These are phyloP conservation scores for Odocoileus hemionus DNA, from an alignment of 2,113 vertebrate species.

Conservation along the genomic window DNA sequence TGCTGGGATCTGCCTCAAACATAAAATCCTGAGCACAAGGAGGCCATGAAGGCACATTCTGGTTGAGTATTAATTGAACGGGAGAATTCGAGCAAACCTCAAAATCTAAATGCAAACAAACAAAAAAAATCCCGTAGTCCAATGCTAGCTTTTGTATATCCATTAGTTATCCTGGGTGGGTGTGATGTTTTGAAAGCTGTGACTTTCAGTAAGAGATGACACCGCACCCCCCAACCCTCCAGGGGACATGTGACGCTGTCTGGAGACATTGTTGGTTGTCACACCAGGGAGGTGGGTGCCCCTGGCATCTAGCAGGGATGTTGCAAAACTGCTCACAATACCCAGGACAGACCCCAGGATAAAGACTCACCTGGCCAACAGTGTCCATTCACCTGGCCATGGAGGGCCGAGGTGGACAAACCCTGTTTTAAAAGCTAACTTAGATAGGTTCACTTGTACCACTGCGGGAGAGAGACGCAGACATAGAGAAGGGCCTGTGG, in stretches of 20 bases:
- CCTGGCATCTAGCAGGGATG: neutral
- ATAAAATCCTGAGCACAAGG: neutral
- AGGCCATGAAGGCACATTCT: no score
- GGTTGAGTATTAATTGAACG: neutral
- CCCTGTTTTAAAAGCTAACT: neutral
- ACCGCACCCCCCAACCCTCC: no score
- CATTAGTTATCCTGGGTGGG: neutral
- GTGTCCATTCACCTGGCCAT: neutral
- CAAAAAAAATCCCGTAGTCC: neutral
- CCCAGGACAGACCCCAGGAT: rapidly evolving
- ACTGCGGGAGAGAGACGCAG: rapidly evolving
- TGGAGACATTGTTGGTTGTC: neutral
- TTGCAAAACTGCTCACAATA: neutral
- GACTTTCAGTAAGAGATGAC: neutral
- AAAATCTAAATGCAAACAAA: neutral
- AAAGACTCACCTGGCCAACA: neutral
- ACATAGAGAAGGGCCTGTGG: rapidly evolving
- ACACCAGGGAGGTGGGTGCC: neutral
- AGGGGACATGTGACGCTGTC: neutral
- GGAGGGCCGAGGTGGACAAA: neutral
- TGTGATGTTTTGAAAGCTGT: neutral
- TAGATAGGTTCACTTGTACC: neutral
- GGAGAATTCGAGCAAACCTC: neutral
- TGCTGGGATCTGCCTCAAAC: neutral
- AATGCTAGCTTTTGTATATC: neutral